phyloP scores from a whole-genome alignment of 2,888 invertebrate species.

The Tromatobia lineatoria region DNA sequence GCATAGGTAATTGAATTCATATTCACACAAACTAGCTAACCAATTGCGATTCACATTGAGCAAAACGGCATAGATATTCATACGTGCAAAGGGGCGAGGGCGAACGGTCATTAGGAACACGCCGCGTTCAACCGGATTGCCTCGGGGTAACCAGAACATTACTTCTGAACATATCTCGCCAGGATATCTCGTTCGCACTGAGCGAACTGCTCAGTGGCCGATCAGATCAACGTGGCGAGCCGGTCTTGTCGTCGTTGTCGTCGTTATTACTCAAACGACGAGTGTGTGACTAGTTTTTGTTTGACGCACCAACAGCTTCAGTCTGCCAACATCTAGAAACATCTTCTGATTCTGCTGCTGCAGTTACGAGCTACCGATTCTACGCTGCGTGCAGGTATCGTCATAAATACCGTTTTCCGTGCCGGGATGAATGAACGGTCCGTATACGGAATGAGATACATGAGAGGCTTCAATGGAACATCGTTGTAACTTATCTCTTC shows the following conservation, averaged over 20 bases:
- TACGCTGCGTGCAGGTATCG: neutral
- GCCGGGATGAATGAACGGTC: constrained; percentile 62
- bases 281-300: constrained; percentile 58
- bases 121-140: constrained; percentile 40
- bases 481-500: constrained; percentile 21
- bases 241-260: constrained; percentile 44
- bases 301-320: constrained; percentile 23
- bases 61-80: constrained; percentile 50
- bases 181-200: constrained; percentile 41
- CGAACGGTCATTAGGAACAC: constrained; percentile 36
- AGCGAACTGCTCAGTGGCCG: constrained; percentile 25
- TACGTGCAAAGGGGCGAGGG: constrained; percentile 38
- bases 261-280: constrained; percentile 26
- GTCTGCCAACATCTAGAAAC: constrained; percentile 17
- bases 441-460: constrained; percentile 50
- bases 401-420: constrained; percentile 29
- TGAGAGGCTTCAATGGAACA: constrained; percentile 54
- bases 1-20: constrained; percentile 61
- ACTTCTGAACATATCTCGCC: constrained; percentile 54
- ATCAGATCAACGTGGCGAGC: constrained; percentile 37
- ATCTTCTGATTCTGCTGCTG: constrained; percentile 11
- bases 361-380: constrained; percentile 10
- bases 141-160: constrained; percentile 51
- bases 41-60: constrained; percentile 38
- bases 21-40: constrained; percentile 37